These are phyloP conservation scores for Harpalus rufipes DNA, from an alignment of 2,888 invertebrate genomes.

Conservation along the genomic window DNA sequence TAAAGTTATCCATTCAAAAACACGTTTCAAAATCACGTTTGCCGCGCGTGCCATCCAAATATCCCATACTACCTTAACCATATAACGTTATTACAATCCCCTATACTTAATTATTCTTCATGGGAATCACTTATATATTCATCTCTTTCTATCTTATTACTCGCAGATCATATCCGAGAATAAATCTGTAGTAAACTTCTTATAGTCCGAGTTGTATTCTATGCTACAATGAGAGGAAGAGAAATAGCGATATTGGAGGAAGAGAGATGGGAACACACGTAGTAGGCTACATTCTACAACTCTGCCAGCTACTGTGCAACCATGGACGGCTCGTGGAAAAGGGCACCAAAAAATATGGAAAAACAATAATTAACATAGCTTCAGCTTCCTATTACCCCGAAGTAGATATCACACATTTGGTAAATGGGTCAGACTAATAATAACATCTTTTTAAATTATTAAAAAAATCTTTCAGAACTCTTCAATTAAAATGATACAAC, in stretches of 20 bases:
- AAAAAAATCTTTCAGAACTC: no score
- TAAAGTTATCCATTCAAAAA: no score
- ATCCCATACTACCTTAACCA: no score
- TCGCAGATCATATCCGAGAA: background rate
- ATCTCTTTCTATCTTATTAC: background rate
- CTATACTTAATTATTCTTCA: background rate
- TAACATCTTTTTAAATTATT: no score
- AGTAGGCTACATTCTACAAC: conserved; percentile 5
- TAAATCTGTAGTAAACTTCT: background rate
- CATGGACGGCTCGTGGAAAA: background rate
- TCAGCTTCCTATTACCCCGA: no score
- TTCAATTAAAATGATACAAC: no score
- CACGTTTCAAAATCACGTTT: no score
- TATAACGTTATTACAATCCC: background rate
- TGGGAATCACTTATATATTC: no score
- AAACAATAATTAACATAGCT: no score
- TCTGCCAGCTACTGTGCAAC: conserved; percentile 1
- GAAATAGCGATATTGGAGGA: background rate
- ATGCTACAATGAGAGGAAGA: background rate
- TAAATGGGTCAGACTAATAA: no score
- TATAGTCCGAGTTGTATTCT: background rate
- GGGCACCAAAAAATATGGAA: background rate
- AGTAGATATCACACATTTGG: no score
- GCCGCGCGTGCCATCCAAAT: no score
- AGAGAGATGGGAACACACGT: background rate